phyloP scores from a whole-genome alignment of 2,888 invertebrate genomes.

The Eucera pruinosa region DNA sequence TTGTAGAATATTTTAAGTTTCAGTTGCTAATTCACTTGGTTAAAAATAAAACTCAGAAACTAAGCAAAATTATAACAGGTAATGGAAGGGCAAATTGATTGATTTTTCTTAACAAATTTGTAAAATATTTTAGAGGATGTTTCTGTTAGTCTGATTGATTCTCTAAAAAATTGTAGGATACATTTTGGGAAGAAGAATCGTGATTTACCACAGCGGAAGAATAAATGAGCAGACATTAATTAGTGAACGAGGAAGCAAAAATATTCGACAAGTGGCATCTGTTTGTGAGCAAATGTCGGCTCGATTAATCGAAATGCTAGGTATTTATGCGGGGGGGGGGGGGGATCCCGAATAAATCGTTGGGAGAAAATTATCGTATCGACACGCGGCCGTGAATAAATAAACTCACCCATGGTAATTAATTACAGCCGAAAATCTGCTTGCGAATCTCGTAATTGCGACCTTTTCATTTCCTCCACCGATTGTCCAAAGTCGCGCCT shows the following conservation, averaged over 20 bases:
- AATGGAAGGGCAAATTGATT: too few species aligned
- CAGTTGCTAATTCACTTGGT: too few species aligned
- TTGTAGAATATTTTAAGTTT: too few species aligned
- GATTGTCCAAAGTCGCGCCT: constrained; percentile 30
- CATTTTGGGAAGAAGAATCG: too few species aligned
- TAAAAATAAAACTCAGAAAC: too few species aligned
- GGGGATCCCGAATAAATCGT: constrained; percentile 23
- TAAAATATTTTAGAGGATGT: too few species aligned
- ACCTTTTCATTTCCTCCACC: constrained; percentile 34
- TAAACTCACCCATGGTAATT: constrained; percentile 29
- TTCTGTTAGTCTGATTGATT: too few species aligned
- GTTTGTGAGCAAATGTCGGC: constrained; percentile 2
- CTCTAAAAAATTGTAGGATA: too few species aligned
- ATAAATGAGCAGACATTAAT: constrained; percentile 7
- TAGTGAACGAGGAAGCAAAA: background rate
- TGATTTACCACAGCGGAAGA: too few species aligned
- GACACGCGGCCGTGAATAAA: constrained; percentile 10
- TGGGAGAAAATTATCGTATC: constrained; percentile 22
- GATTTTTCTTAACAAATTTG: too few species aligned
- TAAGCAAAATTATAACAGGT: too few species aligned
- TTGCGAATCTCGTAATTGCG: constrained; percentile 28
- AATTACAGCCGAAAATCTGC: constrained; percentile 43
- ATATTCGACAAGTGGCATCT: background rate
- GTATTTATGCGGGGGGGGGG: constrained; percentile 24
- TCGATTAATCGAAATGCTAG: constrained; percentile 36